A percentile compares a stretch with the other conserved stretches of the same genome.
phyloP scores from a whole-genome alignment of 2,113 vertebrate species.

The Glaucidium brasilianum region DNA sequence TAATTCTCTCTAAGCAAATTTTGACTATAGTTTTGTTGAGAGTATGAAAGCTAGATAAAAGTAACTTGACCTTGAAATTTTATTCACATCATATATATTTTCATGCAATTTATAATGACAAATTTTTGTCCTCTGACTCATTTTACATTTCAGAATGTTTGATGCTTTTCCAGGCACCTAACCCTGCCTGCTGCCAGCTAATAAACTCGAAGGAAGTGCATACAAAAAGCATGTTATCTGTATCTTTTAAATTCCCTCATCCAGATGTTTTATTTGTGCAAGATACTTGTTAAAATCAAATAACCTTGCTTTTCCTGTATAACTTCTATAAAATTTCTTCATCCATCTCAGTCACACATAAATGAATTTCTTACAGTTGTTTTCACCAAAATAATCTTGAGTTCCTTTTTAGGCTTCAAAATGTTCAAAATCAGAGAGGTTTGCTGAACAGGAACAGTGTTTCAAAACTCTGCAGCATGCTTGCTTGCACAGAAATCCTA shows the following conservation, averaged over 20 bases:
- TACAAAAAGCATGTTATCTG: background rate
- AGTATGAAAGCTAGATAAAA: background rate
- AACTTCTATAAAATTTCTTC: background rate
- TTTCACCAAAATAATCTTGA: background rate
- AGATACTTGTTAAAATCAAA: background rate
- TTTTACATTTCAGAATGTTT: background rate
- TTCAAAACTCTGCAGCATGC: background rate
- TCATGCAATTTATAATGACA: background rate
- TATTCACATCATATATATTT: background rate
- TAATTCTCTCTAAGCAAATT: background rate
- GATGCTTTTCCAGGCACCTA: background rate
- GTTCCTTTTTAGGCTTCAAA: background rate
- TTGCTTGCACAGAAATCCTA: background rate
- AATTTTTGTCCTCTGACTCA: background rate
- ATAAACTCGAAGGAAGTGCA: background rate
- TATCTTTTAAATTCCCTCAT: background rate
- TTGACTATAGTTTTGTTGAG: background rate
- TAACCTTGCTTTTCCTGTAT: background rate
- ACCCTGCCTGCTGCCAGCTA: background rate
- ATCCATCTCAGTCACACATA: background rate
- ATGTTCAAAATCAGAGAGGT: background rate
- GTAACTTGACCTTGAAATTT: background rate
- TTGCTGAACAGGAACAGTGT: background rate
- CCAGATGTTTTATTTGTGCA: background rate
- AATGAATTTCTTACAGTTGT: background rate